Percentiles rank a stretch among this genome's conserved stretches.
Conservation (phyloP, 2,797 vertebrate species). For the Enteromius unitaeniatus region DNA sequence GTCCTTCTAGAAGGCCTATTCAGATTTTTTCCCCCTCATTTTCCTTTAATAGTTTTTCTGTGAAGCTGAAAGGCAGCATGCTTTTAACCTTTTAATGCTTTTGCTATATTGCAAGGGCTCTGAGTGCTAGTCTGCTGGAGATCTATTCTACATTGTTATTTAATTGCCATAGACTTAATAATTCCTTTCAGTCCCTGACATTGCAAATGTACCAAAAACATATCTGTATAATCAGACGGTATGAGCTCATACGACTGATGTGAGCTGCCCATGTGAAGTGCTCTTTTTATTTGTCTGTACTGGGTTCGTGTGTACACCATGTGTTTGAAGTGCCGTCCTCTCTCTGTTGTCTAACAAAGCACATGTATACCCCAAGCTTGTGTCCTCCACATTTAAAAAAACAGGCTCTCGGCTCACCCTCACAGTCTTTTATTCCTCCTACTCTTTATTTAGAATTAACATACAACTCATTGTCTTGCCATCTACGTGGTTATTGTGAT, state of each 20-base stretch:
- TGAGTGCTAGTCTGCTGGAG: constrained; percentile 4
- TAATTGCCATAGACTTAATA: constrained; percentile 28
- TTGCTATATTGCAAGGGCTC: constrained; percentile 21
- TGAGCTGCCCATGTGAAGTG: constrained; percentile 22
- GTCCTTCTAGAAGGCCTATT: constrained; percentile 17
- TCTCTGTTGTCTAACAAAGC: constrained; percentile 39
- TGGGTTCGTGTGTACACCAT: constrained; percentile 17
- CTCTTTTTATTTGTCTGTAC: constrained; percentile 18
- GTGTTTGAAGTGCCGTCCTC: constrained; percentile 43
- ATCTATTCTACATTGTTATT: constrained; percentile 21
- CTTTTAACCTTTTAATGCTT: constrained; percentile 38
- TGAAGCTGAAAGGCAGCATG: constrained; percentile 30
- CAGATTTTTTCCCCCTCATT: neutral
- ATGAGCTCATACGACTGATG: constrained; percentile 20
- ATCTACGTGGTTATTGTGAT: constrained; percentile 33
- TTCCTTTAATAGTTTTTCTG: constrained; percentile 21
- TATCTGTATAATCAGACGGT: constrained; percentile 12
- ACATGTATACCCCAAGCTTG: constrained; percentile 45
- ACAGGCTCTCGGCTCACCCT: constrained; percentile 35
- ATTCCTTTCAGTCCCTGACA: constrained; percentile 21
- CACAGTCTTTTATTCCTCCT: constrained; percentile 34
- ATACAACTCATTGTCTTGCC: constrained; percentile 49
- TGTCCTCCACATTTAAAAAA: constrained; percentile 52
- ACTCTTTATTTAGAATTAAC: constrained; percentile 51
- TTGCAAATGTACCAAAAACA: neutral